Conservation (phyloP, 2,797 vertebrate species). For the Takifugu ocellatus region DNA sequence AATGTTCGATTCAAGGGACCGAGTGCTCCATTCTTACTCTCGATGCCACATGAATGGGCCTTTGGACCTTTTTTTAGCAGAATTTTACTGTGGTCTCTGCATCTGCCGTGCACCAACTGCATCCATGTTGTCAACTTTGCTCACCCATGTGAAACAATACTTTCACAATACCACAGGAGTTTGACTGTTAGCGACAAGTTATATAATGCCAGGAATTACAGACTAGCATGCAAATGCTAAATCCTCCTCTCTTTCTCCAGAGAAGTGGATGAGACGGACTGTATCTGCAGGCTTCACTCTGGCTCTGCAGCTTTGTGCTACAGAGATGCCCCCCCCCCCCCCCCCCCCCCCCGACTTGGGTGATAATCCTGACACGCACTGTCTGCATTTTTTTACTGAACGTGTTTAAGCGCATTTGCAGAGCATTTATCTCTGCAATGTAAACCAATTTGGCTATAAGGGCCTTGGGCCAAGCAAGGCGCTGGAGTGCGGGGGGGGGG, state of each 20-base stretch:
- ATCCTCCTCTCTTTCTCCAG: conserved; percentile 74
- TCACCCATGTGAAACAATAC: conserved; percentile 76
- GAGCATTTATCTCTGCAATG: conserved; percentile 83
- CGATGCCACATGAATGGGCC: not conserved
- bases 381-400: conserved; percentile 83
- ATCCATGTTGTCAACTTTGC: conserved; percentile 50
- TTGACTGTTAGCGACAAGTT: conserved; percentile 77
- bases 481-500: conserved; percentile 72
- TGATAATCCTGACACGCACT: conserved; percentile 84
- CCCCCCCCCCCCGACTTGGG: conserved; percentile 73
- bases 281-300: conserved; percentile 76
- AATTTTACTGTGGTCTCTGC: conserved; percentile 52
- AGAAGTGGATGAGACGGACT: conserved; percentile 77
- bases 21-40: no score
- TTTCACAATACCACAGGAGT: conserved; percentile 71
- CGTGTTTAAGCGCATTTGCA: conserved; percentile 84
- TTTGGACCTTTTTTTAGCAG: not conserved
- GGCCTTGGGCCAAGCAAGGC: conserved; percentile 75
- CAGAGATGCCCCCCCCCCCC: conserved; percentile 66
- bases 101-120: conserved; percentile 14
- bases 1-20: no score
- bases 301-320: conserved; percentile 72
- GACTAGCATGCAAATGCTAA: conserved; percentile 77
- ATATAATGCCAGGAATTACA: conserved; percentile 80
- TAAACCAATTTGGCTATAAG: conserved; percentile 86